Percentiles rank a stretch among this genome's conserved stretches.
phyloP scores from a whole-genome alignment of 2,113 vertebrate species.

The Brachyistius frenatus region DNA sequence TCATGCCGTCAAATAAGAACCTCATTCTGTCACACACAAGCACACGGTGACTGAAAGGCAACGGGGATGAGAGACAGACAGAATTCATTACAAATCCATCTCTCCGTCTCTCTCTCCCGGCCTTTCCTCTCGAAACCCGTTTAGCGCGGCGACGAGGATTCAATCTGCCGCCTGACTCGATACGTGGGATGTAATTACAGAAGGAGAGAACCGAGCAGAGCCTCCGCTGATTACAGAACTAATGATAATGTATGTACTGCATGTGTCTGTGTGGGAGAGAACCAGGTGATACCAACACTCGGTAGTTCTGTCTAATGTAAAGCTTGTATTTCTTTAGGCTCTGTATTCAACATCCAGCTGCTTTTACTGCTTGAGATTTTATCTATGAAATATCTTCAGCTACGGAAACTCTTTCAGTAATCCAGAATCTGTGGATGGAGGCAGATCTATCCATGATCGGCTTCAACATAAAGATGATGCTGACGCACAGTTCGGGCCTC shows the following conservation, averaged over 20 bases:
- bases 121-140: constrained; percentile 50
- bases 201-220: constrained; percentile 49
- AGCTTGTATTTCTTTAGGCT: not conserved
- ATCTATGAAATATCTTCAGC: too few relatives aligned
- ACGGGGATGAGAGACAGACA: constrained; percentile 41
- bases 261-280: constrained; percentile 38
- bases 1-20: constrained; percentile 38
- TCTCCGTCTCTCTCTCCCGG: constrained; percentile 11
- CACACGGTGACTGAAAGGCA: constrained; percentile 29
- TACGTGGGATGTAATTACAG: constrained; percentile 75
- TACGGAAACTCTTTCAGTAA: too few relatives aligned
- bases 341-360: too few relatives aligned
- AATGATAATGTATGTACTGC: constrained; percentile 57
- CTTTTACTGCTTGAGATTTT: too few relatives aligned
- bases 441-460: too few relatives aligned
- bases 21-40: constrained; percentile 60
- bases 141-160: constrained; percentile 50
- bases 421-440: too few relatives aligned
- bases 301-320: constrained; percentile 1
- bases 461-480: too few relatives aligned
- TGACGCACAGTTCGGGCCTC: too few relatives aligned
- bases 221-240: constrained; percentile 68
- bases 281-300: constrained; percentile 53
- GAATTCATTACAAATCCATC: constrained; percentile 37
- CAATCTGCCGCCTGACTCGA: constrained; percentile 61